A percentile compares a stretch with the other conserved stretches of the same genome.
Evolutionary conservation across 2,888 invertebrate species (phyloP).

Genomic region (Harpalus rubripes): DNA sequence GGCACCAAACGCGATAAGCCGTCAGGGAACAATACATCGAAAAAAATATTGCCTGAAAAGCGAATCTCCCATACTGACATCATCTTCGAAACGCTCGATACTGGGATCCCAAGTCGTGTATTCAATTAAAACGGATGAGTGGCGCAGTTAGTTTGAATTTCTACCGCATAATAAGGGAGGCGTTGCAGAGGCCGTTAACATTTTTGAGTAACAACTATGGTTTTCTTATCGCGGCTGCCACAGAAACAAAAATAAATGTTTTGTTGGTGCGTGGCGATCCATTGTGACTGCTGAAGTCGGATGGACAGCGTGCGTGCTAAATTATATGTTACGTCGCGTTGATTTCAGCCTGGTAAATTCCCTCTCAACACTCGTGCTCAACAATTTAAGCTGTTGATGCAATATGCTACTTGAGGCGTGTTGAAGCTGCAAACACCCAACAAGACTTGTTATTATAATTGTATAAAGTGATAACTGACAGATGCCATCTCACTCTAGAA

Average conservation of each 20-base stretch:
- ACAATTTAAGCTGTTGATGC: slow-evolving; percentile 53
- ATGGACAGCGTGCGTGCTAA: slow-evolving; percentile 45
- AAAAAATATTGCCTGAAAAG: slow-evolving; percentile 39
- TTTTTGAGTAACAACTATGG: slow-evolving; percentile 74
- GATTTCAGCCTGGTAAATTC: slow-evolving; percentile 24
- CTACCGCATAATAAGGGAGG: slow-evolving; percentile 73
- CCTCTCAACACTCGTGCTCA: slow-evolving; percentile 36
- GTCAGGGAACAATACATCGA: slow-evolving; percentile 39
- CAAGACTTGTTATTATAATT: slow-evolving; percentile 22
- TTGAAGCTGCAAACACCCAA: slow-evolving; percentile 13
- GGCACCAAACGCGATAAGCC: slow-evolving; percentile 45
- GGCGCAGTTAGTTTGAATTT: slow-evolving; percentile 74
- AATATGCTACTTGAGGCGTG: slow-evolving; percentile 40
- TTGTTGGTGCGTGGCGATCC: slow-evolving; percentile 56
- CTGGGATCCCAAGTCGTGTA: slow-evolving; percentile 71
- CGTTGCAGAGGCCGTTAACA: slow-evolving; percentile 74
- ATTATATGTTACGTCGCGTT: slow-evolving; percentile 34
- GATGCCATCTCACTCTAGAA: neutral
- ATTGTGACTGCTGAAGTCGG: slow-evolving; percentile 29
- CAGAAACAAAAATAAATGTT: slow-evolving; percentile 66
- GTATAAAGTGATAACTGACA: slow-evolving; percentile 11
- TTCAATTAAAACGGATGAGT: slow-evolving; percentile 76
- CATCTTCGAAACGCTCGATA: slow-evolving; percentile 69
- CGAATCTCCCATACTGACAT: slow-evolving; percentile 6
- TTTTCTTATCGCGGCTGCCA: slow-evolving; percentile 69